These are phyloP conservation scores for Porites evermanni DNA, from an alignment of 92 coral and sea anemone genomes.

Conservation along the genomic window DNA sequence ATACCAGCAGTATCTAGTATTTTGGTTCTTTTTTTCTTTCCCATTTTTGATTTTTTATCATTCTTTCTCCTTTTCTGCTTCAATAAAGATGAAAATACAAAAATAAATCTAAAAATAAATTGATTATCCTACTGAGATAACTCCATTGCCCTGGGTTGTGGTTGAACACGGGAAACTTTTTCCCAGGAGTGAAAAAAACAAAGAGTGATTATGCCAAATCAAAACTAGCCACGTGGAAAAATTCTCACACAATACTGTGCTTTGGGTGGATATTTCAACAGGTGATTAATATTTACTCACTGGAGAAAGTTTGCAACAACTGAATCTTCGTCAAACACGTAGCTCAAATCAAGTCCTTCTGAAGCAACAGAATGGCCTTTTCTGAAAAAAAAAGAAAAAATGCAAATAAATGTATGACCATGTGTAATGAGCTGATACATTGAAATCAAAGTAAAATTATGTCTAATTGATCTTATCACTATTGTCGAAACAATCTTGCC, in stretches of 20 bases:
- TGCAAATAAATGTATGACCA: background rate
- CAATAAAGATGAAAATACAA: too few species aligned
- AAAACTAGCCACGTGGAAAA: background rate
- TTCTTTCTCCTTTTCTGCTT: too few species aligned
- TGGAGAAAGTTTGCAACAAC: conserved; percentile 79
- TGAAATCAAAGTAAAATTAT: too few species aligned
- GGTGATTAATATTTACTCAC: background rate
- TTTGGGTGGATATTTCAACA: background rate
- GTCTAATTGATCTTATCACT: too few species aligned
- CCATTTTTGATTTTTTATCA: too few species aligned
- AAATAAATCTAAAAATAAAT: too few species aligned
- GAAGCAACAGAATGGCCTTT: conserved; percentile 10
- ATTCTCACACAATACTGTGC: background rate
- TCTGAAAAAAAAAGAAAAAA: conserved; percentile 8
- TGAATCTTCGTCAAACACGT: conserved; percentile 71
- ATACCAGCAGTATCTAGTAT: too few species aligned
- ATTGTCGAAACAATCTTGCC: too few species aligned
- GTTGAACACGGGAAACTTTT: background rate
- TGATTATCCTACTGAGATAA: too few species aligned
- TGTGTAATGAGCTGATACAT: too few species aligned
- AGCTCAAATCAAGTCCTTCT: conserved; percentile 56
- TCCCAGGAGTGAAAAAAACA: background rate
- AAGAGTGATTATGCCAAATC: background rate
- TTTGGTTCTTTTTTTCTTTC: too few species aligned
- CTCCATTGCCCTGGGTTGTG: background rate